Conservation (phyloP, 1,140 invertebrate species). For the Marisa cornuarietis region DNA sequence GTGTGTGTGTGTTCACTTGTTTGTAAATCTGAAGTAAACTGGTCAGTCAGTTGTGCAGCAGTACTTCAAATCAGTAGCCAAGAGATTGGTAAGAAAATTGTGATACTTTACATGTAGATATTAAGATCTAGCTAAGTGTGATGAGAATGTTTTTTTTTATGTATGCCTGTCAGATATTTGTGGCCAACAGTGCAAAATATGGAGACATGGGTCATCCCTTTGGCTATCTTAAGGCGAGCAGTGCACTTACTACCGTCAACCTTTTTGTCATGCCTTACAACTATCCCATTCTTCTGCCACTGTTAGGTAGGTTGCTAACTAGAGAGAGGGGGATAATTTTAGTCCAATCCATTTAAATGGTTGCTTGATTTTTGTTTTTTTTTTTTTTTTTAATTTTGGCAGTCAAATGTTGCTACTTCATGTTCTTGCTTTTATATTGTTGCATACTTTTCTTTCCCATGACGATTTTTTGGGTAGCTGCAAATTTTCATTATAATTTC, state of each 20-base stretch:
- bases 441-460: neutral
- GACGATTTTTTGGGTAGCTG: neutral
- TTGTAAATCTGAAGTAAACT: too few species aligned
- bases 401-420: neutral
- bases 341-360: neutral
- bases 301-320: constrained; percentile 72
- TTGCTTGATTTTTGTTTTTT: neutral
- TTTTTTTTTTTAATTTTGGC: neutral
- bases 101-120: too few species aligned
- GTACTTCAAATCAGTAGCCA: too few species aligned
- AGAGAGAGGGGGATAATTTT: too few species aligned
- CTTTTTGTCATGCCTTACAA: constrained; percentile 99
- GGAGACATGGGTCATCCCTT: constrained; percentile 91
- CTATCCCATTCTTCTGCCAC: constrained; percentile 91
- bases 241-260: constrained; percentile 93
- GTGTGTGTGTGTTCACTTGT: too few species aligned
- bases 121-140: neutral
- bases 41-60: too few species aligned
- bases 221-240: constrained; percentile 97
- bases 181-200: constrained; percentile 88
- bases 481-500: neutral
- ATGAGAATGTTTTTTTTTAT: neutral
- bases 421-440: constrained; percentile 2
- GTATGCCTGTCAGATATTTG: constrained; percentile 79
- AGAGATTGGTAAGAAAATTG: too few species aligned